A percentile compares a stretch with the other conserved stretches of the same genome.
phyloP scores from a whole-genome alignment of 1,140 invertebrate species.

The Lethocerus indicus region DNA sequence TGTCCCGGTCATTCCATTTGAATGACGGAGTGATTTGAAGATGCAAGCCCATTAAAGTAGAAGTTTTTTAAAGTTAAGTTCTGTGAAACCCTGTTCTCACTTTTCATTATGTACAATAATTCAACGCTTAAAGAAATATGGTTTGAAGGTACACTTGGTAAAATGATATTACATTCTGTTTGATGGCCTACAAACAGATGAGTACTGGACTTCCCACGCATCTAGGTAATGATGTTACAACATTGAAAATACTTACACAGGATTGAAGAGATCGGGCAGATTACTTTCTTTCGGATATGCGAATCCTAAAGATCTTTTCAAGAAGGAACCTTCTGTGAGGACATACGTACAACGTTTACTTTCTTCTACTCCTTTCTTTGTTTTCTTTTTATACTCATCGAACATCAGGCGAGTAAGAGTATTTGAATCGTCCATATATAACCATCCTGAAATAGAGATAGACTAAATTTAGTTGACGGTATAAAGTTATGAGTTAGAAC shows the following conservation, averaged over 20 bases:
- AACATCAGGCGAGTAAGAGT: constrained; percentile 46
- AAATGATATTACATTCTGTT: not conserved
- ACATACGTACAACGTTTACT: constrained; percentile 49
- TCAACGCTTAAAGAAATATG: not conserved
- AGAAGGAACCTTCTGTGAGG: constrained; percentile 41
- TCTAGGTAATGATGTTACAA: not conserved
- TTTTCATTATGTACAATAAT: not conserved
- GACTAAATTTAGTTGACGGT: too few relatives aligned
- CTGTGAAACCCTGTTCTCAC: not conserved
- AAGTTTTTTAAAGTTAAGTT: not conserved
- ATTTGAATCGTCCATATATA: constrained; percentile 46
- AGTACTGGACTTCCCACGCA: not conserved
- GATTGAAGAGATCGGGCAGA: constrained; percentile 38
- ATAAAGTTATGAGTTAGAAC: too few relatives aligned
- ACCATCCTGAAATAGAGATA: constrained; percentile 23
- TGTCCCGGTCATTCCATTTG: too few relatives aligned
- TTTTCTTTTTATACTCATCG: constrained; percentile 43
- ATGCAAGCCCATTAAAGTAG: too few relatives aligned
- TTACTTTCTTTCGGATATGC: constrained; percentile 42
- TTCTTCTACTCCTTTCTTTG: constrained; percentile 33
- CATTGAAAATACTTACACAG: constrained; percentile 34
- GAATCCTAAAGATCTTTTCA: constrained; percentile 44
- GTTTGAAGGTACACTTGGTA: not conserved
- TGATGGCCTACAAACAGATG: not conserved
- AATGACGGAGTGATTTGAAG: too few relatives aligned